Base-by-base conservation (phyloP, 2,797 vertebrate species). In the Poeciliopsis gracilis region DNA sequence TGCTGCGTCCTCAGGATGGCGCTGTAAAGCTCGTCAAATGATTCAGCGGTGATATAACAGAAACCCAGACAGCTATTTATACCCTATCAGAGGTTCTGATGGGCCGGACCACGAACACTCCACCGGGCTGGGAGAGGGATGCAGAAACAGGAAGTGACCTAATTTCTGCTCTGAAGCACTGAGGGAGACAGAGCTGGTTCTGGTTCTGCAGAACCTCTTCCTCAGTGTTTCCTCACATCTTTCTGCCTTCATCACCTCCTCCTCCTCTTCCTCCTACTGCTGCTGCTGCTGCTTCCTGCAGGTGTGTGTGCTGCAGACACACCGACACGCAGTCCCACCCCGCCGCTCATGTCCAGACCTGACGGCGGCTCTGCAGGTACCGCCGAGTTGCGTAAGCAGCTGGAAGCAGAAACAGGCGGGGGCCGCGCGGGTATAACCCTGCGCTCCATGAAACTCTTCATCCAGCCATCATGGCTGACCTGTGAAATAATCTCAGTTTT, bases 351-450 rank as follows among this genome's bases (percentile, higher is more conserved):
- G 95, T 88, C 87, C 90, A 89, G 93, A 89, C 94, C 84, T 89
- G 94, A 90, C 78, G 80, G 81, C 82, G 89, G 82, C 82, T 82
- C 81, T 93, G 92, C 94, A 95, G 94, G 94, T 96, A 91, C 73
- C 55, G 82, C 86, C 84, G 82, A 82, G 91, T 93, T 94, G 93
- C 87, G 25, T 92, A 92, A 94, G 89, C 84, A 82, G 80, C 79
- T 78, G 69, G 23, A 4, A 2, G 49, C 86, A 88, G 63, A 63
- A 78, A 77, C 47, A 25, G 75, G 47, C 28, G 28, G 53, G 28
- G 61, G 73, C 46, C 43, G 47, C 66, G 66, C 71, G 80, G n/a
- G 77, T 13, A 23, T 13, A 10, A 36, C 77, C 33, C 61, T 9
- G 4, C 41, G 33, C 36, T 67, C 36, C 36, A 38, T 38, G 36